Evolutionary conservation across 1,140 invertebrate genomes (phyloP).

Genomic region (Drosophila insularis): DNA sequence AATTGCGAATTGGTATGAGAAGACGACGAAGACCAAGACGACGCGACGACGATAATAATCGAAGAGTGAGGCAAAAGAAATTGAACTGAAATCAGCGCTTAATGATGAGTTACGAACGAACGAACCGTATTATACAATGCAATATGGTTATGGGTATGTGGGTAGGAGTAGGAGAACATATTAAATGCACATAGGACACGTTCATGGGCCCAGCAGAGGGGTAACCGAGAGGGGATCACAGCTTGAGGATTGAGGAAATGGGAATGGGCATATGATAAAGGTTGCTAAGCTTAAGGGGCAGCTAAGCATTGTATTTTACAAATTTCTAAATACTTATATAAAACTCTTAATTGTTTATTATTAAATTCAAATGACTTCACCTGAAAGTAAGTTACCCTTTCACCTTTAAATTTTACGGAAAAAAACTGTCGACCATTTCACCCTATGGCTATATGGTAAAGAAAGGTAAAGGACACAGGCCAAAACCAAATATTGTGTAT

Average conservation of each 20-base stretch:
- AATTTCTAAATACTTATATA: too few relatives aligned
- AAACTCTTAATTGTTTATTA: too few relatives aligned
- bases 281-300: too few relatives aligned
- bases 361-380: too few relatives aligned
- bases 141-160: conserved; percentile 48
- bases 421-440: too few relatives aligned
- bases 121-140: conserved; percentile 50
- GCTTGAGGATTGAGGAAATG: background rate
- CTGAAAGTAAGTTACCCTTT: too few relatives aligned
- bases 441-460: too few relatives aligned
- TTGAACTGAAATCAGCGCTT: conserved; percentile 72
- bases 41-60: conserved; percentile 65
- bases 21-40: conserved; percentile 22
- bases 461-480: too few relatives aligned
- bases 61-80: conserved; percentile 53
- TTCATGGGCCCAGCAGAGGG: conserved; percentile 28
- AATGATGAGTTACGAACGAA: conserved; percentile 73
- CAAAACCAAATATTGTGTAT: too few relatives aligned
- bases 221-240: too few relatives aligned
- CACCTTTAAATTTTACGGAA: too few relatives aligned
- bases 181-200: conserved; percentile 13
- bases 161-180: conserved; percentile 18
- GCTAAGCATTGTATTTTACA: too few relatives aligned
- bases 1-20: conserved; percentile 4
- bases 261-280: background rate